phyloP scores from a whole-genome alignment of 2,113 vertebrate species.

The Sciurus niger region DNA sequence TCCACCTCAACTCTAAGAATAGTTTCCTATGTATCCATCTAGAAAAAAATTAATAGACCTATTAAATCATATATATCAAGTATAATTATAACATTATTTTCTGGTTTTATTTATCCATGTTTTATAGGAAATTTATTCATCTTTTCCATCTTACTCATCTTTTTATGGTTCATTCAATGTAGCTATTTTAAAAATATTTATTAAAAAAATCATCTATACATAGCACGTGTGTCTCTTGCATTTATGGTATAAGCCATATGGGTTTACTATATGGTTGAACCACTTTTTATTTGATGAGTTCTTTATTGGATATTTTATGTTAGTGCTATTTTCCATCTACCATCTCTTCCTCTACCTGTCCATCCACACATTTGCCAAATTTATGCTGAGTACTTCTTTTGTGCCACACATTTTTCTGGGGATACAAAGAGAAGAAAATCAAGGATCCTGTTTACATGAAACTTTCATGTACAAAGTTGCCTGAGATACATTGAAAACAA shows the following conservation, averaged over 20 bases:
- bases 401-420: not conserved
- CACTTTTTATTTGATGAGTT: slow-evolving; percentile 42
- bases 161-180: not conserved
- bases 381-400: not conserved
- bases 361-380: not conserved
- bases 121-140: slow-evolving; percentile 32
- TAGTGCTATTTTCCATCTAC: slow-evolving; percentile 7
- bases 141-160: not conserved
- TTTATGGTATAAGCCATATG: slow-evolving; percentile 9
- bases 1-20: not conserved
- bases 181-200: slow-evolving; percentile 24
- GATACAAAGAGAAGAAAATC: not conserved
- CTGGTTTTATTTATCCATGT: not conserved
- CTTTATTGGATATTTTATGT: slow-evolving; percentile 5
- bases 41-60: not conserved
- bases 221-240: not conserved
- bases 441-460: not conserved
- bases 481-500: not conserved
- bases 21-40: not conserved
- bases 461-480: not conserved
- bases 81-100: not conserved
- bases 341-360: not conserved
- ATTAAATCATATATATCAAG: not conserved
- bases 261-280: not conserved
- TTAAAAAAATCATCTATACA: not conserved